Conservation (phyloP, 2,113 vertebrate species). For the Hippocampus abdominalis region DNA sequence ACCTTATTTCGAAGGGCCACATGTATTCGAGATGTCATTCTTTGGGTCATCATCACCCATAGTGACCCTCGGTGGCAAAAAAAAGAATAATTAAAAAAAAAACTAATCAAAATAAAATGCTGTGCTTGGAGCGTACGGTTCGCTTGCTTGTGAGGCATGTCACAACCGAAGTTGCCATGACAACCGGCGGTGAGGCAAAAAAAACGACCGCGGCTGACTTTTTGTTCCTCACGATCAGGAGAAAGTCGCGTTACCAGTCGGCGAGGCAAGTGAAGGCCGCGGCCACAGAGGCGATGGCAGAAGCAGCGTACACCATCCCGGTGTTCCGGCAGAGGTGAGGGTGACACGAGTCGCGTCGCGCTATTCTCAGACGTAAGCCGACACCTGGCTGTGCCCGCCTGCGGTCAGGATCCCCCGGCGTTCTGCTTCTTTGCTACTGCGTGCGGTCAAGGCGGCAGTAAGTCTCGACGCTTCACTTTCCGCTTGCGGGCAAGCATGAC, state of each 20-base stretch:
- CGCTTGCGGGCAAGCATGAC: too few relatives aligned
- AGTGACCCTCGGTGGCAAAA: too few relatives aligned
- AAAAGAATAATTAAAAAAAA: too few relatives aligned
- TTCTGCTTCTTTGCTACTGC: neutral
- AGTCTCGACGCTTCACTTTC: too few relatives aligned
- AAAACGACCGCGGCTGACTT: neutral
- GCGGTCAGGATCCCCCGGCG: neutral
- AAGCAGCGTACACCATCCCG: constrained; percentile 71
- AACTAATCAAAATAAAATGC: too few relatives aligned
- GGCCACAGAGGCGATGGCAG: constrained; percentile 69
- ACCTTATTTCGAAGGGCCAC: too few relatives aligned
- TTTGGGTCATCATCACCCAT: too few relatives aligned
- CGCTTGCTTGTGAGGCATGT: too few relatives aligned
- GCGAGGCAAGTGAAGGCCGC: constrained; percentile 58
- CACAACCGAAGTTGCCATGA: neutral
- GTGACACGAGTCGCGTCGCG: constrained; percentile 14
- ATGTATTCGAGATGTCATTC: too few relatives aligned
- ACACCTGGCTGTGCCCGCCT: constrained; percentile 21
- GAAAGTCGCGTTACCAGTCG: constrained; percentile 62
- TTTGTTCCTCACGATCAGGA: constrained; percentile 20
- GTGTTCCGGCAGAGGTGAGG: constrained; percentile 74
- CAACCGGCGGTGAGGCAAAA: neutral
- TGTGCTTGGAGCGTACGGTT: too few relatives aligned
- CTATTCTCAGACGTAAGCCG: constrained; percentile 48
- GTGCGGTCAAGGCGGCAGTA: too few relatives aligned